Conservation (phyloP, 2,797 vertebrate species). For the Chloroceryle amazona region DNA sequence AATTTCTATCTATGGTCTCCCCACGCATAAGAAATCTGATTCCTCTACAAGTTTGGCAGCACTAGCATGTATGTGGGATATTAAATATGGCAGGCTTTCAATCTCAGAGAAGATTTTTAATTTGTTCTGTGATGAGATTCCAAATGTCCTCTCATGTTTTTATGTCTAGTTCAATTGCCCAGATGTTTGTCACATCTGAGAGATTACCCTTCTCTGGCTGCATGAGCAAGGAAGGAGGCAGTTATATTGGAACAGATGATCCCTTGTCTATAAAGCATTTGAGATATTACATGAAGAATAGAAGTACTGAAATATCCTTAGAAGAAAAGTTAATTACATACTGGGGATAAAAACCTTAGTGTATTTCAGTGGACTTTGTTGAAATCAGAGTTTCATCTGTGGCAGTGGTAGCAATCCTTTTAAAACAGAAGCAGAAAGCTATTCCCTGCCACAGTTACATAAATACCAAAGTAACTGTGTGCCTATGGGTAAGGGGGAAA, state of each 20-base stretch:
- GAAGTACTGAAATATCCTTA: not conserved
- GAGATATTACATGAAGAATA: not conserved
- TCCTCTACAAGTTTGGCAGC: not conserved
- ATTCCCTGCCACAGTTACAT: not conserved
- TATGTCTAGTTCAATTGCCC: slow-evolving; percentile 1
- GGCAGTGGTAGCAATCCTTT: not conserved
- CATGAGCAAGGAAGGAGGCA: not conserved
- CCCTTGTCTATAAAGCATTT: not conserved
- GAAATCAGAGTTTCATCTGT: not conserved
- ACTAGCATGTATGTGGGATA: not conserved
- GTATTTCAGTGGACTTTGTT: not conserved
- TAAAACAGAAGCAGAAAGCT: not conserved
- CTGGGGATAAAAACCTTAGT: not conserved
- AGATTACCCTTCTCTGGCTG: not conserved
- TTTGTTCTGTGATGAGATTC: slow-evolving; percentile 22
- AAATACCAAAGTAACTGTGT: not conserved
- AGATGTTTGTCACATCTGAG: slow-evolving; percentile 12
- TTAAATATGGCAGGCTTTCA: not conserved
- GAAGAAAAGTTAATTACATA: not conserved
- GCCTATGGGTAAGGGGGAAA: not conserved
- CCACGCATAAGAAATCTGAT: not conserved
- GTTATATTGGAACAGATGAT: not conserved
- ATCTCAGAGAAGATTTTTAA: not conserved
- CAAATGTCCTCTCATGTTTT: slow-evolving; percentile 21
- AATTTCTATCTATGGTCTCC: not conserved